Conservation (phyloP, 2,888 invertebrate species). For the Mongoloraphidia duomilia region DNA sequence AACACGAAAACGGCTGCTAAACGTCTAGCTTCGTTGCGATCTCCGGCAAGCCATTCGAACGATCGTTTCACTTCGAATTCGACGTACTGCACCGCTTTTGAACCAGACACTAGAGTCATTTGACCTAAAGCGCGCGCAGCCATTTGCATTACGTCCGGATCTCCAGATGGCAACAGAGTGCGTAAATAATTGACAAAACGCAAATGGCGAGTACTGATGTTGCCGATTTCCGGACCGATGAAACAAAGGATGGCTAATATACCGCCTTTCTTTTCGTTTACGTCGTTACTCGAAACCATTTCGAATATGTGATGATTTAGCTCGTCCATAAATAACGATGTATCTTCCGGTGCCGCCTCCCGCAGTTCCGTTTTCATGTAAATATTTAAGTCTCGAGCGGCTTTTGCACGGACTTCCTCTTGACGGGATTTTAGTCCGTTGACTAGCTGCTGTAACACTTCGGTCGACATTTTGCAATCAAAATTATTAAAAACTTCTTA, state of each 20-base stretch:
- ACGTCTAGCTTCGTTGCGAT: conserved; percentile 75
- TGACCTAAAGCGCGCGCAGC: conserved; percentile 92
- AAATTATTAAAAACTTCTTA: too few species aligned
- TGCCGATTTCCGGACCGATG: conserved; percentile 85
- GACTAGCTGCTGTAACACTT: conserved; percentile 65
- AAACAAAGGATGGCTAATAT: conserved; percentile 90
- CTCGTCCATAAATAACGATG: conserved; percentile 82
- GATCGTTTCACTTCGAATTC: conserved; percentile 94
- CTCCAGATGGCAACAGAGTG: conserved; percentile 77
- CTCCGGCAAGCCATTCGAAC: conserved; percentile 88
- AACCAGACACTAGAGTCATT: conserved; percentile 79
- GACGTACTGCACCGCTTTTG: conserved; percentile 92
- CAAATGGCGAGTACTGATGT: conserved; percentile 76
- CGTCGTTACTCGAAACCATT: conserved; percentile 87
- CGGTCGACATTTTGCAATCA: conserved; percentile 33
- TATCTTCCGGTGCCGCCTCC: conserved; percentile 81
- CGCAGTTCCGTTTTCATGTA: conserved; percentile 84
- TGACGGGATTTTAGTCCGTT: conserved; percentile 77
- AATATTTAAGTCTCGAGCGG: conserved; percentile 77
- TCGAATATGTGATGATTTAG: conserved; percentile 92
- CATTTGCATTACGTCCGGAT: conserved; percentile 88
- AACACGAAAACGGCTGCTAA: conserved; percentile 86
- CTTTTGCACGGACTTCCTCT: conserved; percentile 70
- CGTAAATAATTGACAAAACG: conserved; percentile 87
- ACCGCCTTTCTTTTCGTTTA: conserved; percentile 90